phyloP scores from a whole-genome alignment of 2,113 vertebrate genomes.

The Elephantulus edwardii region DNA sequence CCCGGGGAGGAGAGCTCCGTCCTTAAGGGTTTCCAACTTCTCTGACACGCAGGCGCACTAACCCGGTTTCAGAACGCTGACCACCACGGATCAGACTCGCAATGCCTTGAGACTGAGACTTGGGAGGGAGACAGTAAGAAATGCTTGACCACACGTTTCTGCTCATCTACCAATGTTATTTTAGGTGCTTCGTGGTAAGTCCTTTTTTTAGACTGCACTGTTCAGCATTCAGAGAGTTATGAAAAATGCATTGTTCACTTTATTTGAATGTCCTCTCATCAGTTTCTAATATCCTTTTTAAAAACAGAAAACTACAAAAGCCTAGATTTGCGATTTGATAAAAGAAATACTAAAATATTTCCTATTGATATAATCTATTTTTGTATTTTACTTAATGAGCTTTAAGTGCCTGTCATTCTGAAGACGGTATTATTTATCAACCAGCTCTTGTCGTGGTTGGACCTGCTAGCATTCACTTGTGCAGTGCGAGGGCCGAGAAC shows the following conservation, averaged over 20 bases:
- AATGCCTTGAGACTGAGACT: conserved; percentile 41
- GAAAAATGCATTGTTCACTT: conserved; percentile 79
- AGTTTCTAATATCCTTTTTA: conserved; percentile 64
- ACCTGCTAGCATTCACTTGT: neutral
- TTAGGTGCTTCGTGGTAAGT: conserved; percentile 54
- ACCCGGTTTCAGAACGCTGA: conserved; percentile 54
- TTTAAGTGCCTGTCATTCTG: conserved; percentile 84
- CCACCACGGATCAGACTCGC: neutral
- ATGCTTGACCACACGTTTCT: conserved; percentile 23
- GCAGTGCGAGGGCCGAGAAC: neutral
- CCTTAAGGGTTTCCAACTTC: conserved; percentile 61
- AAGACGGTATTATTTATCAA: conserved; percentile 48
- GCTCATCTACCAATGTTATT: conserved; percentile 37
- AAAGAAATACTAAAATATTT: conserved; percentile 85
- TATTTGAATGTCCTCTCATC: conserved; percentile 73
- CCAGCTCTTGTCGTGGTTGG: neutral
- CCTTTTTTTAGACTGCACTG: conserved; percentile 68
- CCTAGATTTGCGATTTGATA: conserved; percentile 81
- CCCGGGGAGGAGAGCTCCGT: conserved; percentile 21
- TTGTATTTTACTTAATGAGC: conserved; percentile 83
- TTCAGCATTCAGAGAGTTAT: conserved; percentile 67
- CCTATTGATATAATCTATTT: conserved; percentile 88
- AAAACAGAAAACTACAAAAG: conserved; percentile 70
- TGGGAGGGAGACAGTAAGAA: conserved; percentile 27
- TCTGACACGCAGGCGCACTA: neutral